phyloP scores from a whole-genome alignment of 1,140 invertebrate genomes.

The Dufourea novaeangliae region DNA sequence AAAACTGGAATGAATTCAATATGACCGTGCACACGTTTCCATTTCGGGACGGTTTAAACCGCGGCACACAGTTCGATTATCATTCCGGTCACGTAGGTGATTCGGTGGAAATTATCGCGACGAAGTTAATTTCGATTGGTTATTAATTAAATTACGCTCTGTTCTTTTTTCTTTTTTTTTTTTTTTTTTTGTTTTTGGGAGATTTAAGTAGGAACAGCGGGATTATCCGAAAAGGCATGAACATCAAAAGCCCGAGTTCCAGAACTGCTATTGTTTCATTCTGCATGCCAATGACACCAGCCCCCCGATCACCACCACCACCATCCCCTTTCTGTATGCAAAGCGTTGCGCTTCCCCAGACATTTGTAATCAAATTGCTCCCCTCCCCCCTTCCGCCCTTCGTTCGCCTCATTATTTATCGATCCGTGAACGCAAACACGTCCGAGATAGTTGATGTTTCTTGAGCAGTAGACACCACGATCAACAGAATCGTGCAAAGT shows the following conservation, averaged over 20 bases:
- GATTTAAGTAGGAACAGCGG: constrained; percentile 24
- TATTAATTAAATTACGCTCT: constrained; percentile 16
- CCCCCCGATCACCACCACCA: no score
- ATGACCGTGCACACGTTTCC: no score
- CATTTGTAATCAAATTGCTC: constrained; percentile 24
- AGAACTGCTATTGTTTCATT: constrained; percentile 27
- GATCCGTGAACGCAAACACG: background rate
- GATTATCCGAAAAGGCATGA: constrained; percentile 32
- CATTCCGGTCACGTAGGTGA: background rate
- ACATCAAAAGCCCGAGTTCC: constrained; percentile 18
- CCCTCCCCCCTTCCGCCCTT: no score
- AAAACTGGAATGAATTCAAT: background rate
- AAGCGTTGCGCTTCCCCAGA: background rate
- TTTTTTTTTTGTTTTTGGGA: no score
- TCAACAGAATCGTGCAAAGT: no score
- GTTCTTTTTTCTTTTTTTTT: no score
- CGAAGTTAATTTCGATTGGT: constrained; percentile 27
- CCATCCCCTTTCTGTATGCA: background rate
- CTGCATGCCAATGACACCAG: constrained; percentile 14
- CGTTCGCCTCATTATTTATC: constrained; percentile 34
- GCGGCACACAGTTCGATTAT: no score
- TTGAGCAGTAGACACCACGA: background rate
- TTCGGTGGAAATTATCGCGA: background rate
- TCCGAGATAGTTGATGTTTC: background rate
- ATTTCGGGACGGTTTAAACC: background rate